Conservation (phyloP, 1,140 invertebrate species). For the Saccostrea glomerata region DNA sequence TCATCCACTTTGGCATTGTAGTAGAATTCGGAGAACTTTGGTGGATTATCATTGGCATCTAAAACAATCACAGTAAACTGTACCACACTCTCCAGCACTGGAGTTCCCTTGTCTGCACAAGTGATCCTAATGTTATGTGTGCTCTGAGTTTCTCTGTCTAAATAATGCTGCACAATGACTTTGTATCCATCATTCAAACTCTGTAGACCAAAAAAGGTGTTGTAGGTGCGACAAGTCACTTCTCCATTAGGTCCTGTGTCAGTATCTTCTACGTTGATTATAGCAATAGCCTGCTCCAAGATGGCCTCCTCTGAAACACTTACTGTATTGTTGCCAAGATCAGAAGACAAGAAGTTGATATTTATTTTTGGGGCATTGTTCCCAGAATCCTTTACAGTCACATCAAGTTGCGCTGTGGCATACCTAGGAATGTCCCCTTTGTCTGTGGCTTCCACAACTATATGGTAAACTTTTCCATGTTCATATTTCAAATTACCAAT, state of each 20-base stretch:
- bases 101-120: constrained; percentile 64
- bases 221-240: constrained; percentile 48
- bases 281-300: constrained; percentile 46
- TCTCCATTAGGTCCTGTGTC: constrained; percentile 56
- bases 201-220: constrained; percentile 50
- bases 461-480: constrained; percentile 51
- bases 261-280: constrained; percentile 52
- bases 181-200: constrained; percentile 46
- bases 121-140: constrained; percentile 58
- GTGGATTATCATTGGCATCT: constrained; percentile 69
- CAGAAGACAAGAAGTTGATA: constrained; percentile 86
- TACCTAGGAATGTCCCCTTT: constrained; percentile 49
- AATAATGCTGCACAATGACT: constrained; percentile 52
- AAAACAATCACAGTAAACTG: constrained; percentile 57
- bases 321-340: constrained; percentile 42
- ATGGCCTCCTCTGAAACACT: constrained; percentile 43
- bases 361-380: constrained; percentile 91
- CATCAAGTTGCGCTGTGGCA: constrained; percentile 83
- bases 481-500: constrained; percentile 52
- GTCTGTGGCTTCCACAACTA: constrained; percentile 58
- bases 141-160: constrained; percentile 59
- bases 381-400: constrained; percentile 91
- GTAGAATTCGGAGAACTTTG: constrained; percentile 56
- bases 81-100: constrained; percentile 55
- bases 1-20: constrained; percentile 61